Conservation (phyloP, 2,888 invertebrate species). For the Cephalotes varians region DNA sequence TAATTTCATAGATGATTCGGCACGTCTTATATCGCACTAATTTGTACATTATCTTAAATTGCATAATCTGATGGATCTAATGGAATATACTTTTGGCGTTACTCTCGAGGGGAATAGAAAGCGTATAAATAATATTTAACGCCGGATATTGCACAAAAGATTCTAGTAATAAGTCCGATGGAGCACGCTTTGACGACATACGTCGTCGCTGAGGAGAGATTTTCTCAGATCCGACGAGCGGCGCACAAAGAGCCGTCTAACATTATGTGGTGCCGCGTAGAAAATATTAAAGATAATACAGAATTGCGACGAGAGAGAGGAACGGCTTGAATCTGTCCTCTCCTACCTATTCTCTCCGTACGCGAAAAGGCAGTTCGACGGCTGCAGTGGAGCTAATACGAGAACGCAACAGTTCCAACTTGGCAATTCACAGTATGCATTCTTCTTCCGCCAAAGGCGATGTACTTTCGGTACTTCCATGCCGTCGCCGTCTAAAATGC, state of each 20-base stretch:
- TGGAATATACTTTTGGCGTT: background rate
- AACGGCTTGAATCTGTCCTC: conserved; percentile 3
- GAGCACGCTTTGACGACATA: conserved; percentile 16
- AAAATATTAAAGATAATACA: conserved; percentile 59
- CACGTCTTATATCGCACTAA: background rate
- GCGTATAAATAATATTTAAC: conserved; percentile 2
- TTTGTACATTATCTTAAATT: background rate
- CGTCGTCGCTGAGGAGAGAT: conserved; percentile 20
- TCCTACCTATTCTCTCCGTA: background rate
- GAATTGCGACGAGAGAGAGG: conserved; percentile 33
- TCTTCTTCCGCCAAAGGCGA: conserved; percentile 35
- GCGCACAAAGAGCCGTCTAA: conserved; percentile 24
- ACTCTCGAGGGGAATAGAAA: background rate
- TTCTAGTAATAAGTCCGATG: conserved; percentile 21
- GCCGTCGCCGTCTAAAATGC: conserved; percentile 24
- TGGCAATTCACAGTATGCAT: conserved; percentile 44
- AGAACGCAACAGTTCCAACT: conserved; percentile 22
- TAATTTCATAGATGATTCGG: background rate
- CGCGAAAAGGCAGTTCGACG: conserved; percentile 15
- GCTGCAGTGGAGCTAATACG: conserved; percentile 1
- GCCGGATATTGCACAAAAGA: background rate
- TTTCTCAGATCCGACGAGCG: conserved; percentile 28
- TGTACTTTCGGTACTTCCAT: conserved; percentile 27
- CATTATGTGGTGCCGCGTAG: conserved; percentile 35
- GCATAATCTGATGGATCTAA: background rate